Base-by-base conservation (phyloP, 2,797 vertebrate species). In the Urosaurus nigricauda region DNA sequence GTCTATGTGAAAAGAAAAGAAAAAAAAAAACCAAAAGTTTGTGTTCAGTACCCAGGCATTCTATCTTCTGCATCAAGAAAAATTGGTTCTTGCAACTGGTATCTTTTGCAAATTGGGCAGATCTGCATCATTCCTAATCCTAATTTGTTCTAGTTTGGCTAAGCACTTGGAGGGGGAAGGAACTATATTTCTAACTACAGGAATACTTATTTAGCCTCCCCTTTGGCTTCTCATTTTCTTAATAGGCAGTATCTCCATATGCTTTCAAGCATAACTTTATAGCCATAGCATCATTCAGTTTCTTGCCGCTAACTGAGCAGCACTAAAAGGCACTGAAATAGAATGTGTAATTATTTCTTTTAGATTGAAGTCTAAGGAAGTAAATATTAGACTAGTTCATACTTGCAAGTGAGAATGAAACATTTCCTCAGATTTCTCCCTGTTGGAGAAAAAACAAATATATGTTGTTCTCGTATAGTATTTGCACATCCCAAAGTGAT, bases 171-270 rank as follows among this genome's bases (percentile, higher is more conserved):
- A 60, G 5, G 12, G 35, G 43, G 43, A 79, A 80, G 43, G n/a
- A 75, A 16, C 19, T 53, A 24, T 83, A 2, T 70, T 70, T 58
- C 32, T 17, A 19, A 71, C 29, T 68, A 37, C n/a, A 70, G 3
- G 43, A 40, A 79, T 79, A 53, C 21, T 79, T 37, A 53, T 80
- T 51, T n/a, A 71, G 8, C 63, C 13, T 56, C 29, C 51, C 8
- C 13, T 84, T 70, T 84, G 87, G 51, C 19, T 84, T 84, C 51
- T 89, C 37, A 47, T 2, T 13, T 87, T 43, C 60, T 82, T 68
- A 56, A 63, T 43, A 83, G n/a, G 43, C n/a, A 21, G 73, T 29
- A 53, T n/a, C 24, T 24, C 32, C 40, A 65, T 40, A 75, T 29
- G 53, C 40, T 75, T 82, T 83, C 43, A 35, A 65, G 21, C 37